Evolutionary conservation across 2,888 invertebrate species (phyloP), one percentile per base, ranked within the genome.

Genomic region (Harpalus rufipes): DNA sequence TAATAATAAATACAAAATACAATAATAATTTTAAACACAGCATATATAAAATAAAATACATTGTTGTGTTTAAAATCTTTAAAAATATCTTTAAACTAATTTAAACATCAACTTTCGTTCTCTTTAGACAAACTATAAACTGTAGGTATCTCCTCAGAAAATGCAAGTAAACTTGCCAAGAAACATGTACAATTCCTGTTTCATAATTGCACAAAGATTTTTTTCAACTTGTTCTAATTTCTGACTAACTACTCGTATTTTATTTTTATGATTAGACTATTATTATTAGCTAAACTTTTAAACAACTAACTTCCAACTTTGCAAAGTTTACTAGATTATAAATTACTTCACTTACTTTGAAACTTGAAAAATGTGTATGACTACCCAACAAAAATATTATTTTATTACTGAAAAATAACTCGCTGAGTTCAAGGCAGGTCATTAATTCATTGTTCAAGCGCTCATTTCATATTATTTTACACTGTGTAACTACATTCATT

Each of bases 231-330:
- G 44, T 51, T 51, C 8, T 51, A 32, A 32, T 32, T 32, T 32
- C 32, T 51, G 10, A 51, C 12, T 51, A 51, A 51, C 10, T 32
- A 5, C 5, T 32, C 32, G 10, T 51, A 51, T 51, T 51, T 12
- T 51, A 12, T 12, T 51, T 51, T 51, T 51, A 12, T 51, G 44
- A 51, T 51, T 51, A 51, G 44, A 10, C 10, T 51, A 51, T 51
- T 51, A 51, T 51, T 51, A 51, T 51, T 10, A n/a, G n/a, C 32
- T 25, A 68, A 63, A 63, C 63, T 63, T 63, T 63, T 63, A 63
- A 18, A 63, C 18, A 14, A 68, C n/a, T 6, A 51, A 10, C 10
- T 51, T 51, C 12, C 44, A 51, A 51, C 10, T 51, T 51, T 51
- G 44, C 8, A 51, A 51, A 51, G 12, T 51, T 51, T 51, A 12